Evolutionary conservation across 2,797 vertebrate species (phyloP).

Genomic region (Psittacula derbiana): DNA sequence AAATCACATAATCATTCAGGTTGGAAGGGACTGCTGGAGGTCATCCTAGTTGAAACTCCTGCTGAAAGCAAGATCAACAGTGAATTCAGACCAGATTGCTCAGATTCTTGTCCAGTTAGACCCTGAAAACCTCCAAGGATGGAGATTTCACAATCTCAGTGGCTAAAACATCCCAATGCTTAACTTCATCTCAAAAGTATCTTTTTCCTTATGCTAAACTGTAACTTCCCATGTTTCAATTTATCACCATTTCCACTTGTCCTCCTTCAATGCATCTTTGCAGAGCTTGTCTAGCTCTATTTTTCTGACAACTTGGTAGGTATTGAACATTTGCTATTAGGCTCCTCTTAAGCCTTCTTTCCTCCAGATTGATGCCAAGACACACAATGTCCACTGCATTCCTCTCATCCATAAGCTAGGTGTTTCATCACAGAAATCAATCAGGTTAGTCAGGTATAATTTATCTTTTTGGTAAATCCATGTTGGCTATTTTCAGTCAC

Average conservation of each 20-base stretch:
- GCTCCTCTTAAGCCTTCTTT: background rate
- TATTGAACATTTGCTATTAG: background rate
- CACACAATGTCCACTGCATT: background rate
- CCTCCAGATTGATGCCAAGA: background rate
- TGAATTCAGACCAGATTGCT: constrained; percentile 23
- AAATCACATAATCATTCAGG: constrained; percentile 23
- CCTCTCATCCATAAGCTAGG: background rate
- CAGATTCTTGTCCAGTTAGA: background rate
- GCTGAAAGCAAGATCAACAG: background rate
- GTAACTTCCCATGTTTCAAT: background rate
- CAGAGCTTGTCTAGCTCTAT: background rate
- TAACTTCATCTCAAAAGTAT: background rate
- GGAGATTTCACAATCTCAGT: background rate
- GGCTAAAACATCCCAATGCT: background rate
- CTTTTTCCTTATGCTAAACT: background rate
- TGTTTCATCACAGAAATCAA: background rate
- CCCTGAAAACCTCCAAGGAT: background rate
- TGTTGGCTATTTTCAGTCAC: background rate
- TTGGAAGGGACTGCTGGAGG: background rate
- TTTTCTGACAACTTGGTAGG: background rate
- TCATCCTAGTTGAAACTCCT: background rate
- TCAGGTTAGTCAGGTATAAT: background rate
- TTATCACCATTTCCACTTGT: background rate
- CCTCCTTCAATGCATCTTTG: background rate
- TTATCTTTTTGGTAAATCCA: background rate